A percentile compares a stretch with the other conserved stretches of the same genome.
These are phyloP conservation scores for Drosophila peninsularis DNA, from an alignment of 2,888 invertebrate genomes.

Conservation along the genomic window DNA sequence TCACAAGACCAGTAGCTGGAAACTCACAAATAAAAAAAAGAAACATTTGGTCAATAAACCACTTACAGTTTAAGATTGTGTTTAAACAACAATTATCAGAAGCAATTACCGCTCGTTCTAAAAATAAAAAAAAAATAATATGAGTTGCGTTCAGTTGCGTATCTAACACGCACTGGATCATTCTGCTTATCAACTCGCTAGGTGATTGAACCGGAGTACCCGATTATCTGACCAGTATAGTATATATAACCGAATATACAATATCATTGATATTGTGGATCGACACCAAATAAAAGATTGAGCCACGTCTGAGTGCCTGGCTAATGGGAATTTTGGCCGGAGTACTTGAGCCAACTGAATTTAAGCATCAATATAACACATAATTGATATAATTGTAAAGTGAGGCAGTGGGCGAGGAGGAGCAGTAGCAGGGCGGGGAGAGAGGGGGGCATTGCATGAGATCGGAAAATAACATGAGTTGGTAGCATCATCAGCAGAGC, in stretches of 20 bases:
- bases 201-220: constrained; percentile 39
- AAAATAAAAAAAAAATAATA: constrained; percentile 24
- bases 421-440: neutral
- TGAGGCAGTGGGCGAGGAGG: constrained; percentile 1
- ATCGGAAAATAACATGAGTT: constrained; percentile 51
- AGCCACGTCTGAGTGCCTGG: neutral
- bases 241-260: constrained; percentile 5
- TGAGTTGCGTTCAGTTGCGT: constrained; percentile 17
- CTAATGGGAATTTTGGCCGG: constrained; percentile 15
- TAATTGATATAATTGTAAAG: constrained; percentile 75
- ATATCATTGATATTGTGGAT: constrained; percentile 5
- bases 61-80: constrained; percentile 29
- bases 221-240: constrained; percentile 18
- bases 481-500: constrained; percentile 25
- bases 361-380: constrained; percentile 73
- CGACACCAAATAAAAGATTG: constrained; percentile 5
- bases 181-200: constrained; percentile 27
- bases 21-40: constrained; percentile 12
- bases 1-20: constrained; percentile 31
- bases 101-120: constrained; percentile 23
- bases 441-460: constrained; percentile 38
- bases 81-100: constrained; percentile 18
- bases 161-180: constrained; percentile 26
- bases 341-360: constrained; percentile 34
- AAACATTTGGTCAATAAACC: constrained; percentile 57